Conservation (phyloP, 2,797 vertebrate species). For the Sebastes steindachneri region DNA sequence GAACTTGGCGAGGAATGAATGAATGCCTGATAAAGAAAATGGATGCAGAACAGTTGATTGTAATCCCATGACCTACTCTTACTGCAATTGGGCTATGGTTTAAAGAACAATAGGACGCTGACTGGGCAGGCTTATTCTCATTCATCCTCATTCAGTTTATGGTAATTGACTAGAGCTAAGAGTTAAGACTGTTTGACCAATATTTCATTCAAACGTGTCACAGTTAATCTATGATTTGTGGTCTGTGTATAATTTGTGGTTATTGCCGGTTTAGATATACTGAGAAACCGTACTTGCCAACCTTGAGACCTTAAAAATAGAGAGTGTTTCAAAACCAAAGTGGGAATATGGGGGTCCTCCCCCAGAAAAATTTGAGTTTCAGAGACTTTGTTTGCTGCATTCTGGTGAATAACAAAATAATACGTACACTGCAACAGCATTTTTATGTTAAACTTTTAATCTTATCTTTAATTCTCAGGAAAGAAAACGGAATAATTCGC, state of each 20-base stretch:
- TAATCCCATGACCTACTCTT: slow-evolving; percentile 43
- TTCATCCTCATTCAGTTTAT: slow-evolving; percentile 31
- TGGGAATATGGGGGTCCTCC: rapidly evolving
- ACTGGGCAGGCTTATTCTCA: slow-evolving; percentile 1
- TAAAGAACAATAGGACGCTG: slow-evolving; percentile 23
- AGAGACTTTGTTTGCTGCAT: too few relatives aligned
- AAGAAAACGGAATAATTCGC: too few relatives aligned
- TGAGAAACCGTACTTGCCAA: not conserved
- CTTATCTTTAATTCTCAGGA: rapidly evolving
- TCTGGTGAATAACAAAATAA: too few relatives aligned
- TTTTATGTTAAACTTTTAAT: too few relatives aligned
- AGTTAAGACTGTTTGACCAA: slow-evolving; percentile 4
- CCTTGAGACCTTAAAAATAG: too few relatives aligned
- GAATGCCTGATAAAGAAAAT: slow-evolving; percentile 40
- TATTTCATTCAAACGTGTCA: not conserved
- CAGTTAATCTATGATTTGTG: not conserved
- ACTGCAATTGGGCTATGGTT: slow-evolving; percentile 1
- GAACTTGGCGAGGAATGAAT: slow-evolving; percentile 52
- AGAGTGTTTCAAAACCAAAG: too few relatives aligned
- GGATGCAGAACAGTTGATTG: slow-evolving; percentile 17
- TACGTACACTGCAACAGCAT: too few relatives aligned
- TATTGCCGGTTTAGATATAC: not conserved
- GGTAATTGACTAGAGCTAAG: slow-evolving; percentile 16
- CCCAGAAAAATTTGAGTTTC: too few relatives aligned
- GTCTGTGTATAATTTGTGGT: not conserved